Evolutionary conservation across 1,140 invertebrate species (phyloP).

Genomic region (Neodiprion lecontei): DNA sequence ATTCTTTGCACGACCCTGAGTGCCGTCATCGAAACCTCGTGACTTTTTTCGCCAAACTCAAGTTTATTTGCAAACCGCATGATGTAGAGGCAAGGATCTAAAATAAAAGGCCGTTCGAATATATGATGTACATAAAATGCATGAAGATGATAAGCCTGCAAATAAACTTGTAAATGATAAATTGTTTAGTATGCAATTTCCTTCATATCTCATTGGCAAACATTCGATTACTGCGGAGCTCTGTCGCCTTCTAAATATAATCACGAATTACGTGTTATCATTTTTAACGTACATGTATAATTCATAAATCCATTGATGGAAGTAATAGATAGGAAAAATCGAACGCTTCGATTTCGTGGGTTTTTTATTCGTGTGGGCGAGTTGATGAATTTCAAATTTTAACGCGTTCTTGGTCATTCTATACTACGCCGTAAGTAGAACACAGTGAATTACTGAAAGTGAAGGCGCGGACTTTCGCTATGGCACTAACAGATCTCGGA

Average conservation of each 20-base stretch:
- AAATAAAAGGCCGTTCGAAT: conserved; percentile 42
- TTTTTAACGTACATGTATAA: no score
- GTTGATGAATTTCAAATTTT: neutral
- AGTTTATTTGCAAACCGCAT: conserved; percentile 93
- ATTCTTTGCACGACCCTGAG: conserved; percentile 93
- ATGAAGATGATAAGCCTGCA: neutral
- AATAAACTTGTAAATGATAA: neutral
- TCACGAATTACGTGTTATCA: no score
- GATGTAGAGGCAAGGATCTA: conserved; percentile 95
- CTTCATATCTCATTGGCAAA: no score
- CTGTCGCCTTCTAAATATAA: no score
- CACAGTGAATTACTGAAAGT: conserved; percentile 3
- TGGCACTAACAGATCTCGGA: neutral
- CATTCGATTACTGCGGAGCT: no score
- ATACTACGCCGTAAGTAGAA: neutral
- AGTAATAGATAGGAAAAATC: no score
- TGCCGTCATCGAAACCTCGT: conserved; percentile 95
- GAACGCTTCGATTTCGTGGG: no score
- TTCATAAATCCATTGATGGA: no score
- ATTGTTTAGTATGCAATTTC: no score
- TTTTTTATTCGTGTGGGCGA: neutral
- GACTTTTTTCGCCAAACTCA: conserved; percentile 90
- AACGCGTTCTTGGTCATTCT: neutral
- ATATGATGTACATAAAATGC: neutral
- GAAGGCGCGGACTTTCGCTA: conserved; percentile 1